Evolutionary conservation across 2,888 invertebrate species (phyloP).

Genomic region (Hyposoter didymator): DNA sequence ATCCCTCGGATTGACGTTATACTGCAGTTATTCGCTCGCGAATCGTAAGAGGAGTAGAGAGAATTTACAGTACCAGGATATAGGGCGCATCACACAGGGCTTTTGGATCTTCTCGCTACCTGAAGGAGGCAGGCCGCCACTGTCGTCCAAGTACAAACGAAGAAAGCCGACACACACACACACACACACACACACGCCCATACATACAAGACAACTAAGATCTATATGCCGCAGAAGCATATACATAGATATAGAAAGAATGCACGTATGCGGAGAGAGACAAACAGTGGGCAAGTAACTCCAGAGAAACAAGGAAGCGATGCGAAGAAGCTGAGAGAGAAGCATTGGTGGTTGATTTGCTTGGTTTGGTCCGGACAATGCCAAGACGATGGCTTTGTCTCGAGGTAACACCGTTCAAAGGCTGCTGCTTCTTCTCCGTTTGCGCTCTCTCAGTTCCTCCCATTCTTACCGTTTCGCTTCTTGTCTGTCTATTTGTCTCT

Average conservation of each 20-base stretch:
- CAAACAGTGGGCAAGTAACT: conserved; percentile 40
- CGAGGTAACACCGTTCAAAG: conserved; percentile 79
- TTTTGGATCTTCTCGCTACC: conserved; percentile 24
- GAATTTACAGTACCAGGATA: conserved; percentile 53
- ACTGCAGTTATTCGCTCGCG: conserved; percentile 45
- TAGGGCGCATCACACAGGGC: conserved; percentile 20
- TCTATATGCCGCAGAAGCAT: conserved; percentile 23
- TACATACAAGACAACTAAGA: neutral
- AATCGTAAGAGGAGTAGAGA: conserved; percentile 45
- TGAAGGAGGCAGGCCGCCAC: conserved; percentile 57
- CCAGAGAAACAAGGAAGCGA: conserved; percentile 47
- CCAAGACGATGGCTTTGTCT: conserved; percentile 81
- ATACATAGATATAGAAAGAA: conserved; percentile 10
- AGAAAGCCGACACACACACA: conserved; percentile 50
- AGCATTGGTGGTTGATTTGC: conserved; percentile 80
- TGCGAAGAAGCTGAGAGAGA: conserved; percentile 61
- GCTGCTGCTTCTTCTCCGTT: conserved; percentile 69
- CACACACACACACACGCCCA: conserved; percentile 13
- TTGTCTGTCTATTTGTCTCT: conserved; percentile 13
- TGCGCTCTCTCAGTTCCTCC: conserved; percentile 56
- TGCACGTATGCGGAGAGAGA: neutral
- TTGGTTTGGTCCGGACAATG: conserved; percentile 81
- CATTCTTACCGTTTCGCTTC: conserved; percentile 5
- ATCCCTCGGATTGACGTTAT: conserved; percentile 34
- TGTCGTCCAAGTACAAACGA: conserved; percentile 59